These are phyloP conservation scores for Diaprepes abbreviatus DNA, from an alignment of 2,888 invertebrate genomes.

Conservation along the genomic window DNA sequence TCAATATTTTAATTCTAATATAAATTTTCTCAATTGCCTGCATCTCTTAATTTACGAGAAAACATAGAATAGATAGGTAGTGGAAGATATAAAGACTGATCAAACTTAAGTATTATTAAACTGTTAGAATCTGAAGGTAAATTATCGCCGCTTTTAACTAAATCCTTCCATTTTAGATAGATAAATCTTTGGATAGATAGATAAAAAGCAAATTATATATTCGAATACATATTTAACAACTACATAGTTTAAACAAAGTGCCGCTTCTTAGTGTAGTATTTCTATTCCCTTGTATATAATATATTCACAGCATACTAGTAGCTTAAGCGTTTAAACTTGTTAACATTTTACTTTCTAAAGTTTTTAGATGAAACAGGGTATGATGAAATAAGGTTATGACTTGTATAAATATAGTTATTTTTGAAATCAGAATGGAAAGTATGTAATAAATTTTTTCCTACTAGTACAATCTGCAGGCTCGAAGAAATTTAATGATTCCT, in stretches of 20 bases:
- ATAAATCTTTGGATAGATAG: constrained; percentile 28
- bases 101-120: constrained; percentile 44
- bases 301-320: constrained; percentile 5
- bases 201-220: constrained; percentile 2
- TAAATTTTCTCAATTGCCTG: too few species aligned
- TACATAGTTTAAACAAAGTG: constrained; percentile 16
- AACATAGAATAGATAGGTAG: constrained; percentile 23
- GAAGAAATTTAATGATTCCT: too few species aligned
- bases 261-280: constrained; percentile 17
- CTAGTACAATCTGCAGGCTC: too few species aligned
- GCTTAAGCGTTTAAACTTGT: background rate
- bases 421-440: too few species aligned
- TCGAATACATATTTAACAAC: constrained; percentile 13
- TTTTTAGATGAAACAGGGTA: constrained; percentile 35
- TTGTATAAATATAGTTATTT: too few species aligned
- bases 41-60: constrained; percentile 11
- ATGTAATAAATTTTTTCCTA: too few species aligned
- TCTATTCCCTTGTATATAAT: constrained; percentile 15
- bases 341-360: background rate
- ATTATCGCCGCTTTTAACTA: constrained; percentile 25
- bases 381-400: background rate
- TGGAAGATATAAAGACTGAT: constrained; percentile 44
- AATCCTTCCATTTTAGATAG: constrained; percentile 39
- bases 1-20: too few species aligned
- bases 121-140: constrained; percentile 19